Evolutionary conservation across 2,797 vertebrate genomes (phyloP).

Genomic region (Gobio occitaniae): DNA sequence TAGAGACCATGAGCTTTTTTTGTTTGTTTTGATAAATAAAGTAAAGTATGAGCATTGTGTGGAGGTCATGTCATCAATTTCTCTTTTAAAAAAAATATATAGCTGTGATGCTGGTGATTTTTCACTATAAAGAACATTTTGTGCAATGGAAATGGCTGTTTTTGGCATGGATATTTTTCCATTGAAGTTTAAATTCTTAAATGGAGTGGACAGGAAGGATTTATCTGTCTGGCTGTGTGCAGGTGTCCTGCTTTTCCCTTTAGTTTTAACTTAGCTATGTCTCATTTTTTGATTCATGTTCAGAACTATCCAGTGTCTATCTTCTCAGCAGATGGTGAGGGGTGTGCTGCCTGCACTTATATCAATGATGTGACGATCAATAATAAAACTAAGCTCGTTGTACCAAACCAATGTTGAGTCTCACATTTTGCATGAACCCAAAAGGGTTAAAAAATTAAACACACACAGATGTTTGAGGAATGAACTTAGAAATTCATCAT

Average conservation of each 20-base stretch:
- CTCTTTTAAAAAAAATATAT: not conserved
- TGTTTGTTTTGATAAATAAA: not conserved
- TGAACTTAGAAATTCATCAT: not conserved
- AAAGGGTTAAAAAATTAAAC: not conserved
- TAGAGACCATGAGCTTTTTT: not conserved
- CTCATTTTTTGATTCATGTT: slow-evolving; percentile 10
- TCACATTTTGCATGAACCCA: not conserved
- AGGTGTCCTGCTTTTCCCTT: slow-evolving; percentile 22
- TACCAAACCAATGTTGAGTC: slow-evolving; percentile 6
- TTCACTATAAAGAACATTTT: too few relatives aligned
- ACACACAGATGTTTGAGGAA: not conserved
- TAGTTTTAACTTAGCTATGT: slow-evolving; percentile 7
- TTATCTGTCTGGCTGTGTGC: slow-evolving; percentile 13
- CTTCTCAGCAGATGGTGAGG: slow-evolving; percentile 14
- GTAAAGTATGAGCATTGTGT: not conserved
- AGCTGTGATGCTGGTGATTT: not conserved
- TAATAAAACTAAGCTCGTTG: not conserved
- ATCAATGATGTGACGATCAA: slow-evolving; percentile 13
- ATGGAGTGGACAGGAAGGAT: not conserved
- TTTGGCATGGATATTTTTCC: not conserved
- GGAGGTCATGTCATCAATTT: not conserved
- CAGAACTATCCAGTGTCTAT: slow-evolving; percentile 10
- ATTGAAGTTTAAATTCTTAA: slow-evolving; percentile 17
- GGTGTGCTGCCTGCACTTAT: not conserved
- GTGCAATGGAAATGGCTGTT: not conserved